phyloP scores from a whole-genome alignment of 2,113 vertebrate genomes.

The Spea multiplicata region DNA sequence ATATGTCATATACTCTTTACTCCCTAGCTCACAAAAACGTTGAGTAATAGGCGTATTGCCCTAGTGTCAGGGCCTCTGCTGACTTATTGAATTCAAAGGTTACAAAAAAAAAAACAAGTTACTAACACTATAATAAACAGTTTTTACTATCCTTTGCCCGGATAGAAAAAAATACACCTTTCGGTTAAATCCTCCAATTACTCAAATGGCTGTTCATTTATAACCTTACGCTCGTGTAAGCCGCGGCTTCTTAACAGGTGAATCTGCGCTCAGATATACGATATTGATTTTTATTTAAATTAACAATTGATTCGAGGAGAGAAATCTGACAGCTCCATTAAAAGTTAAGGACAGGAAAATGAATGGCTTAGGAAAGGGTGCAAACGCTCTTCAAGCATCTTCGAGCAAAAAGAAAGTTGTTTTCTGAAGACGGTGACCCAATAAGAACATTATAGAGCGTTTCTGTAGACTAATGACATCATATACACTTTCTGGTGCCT shows the following conservation, averaged over 20 bases:
- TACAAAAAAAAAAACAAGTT: no score
- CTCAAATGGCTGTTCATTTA: background rate
- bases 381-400: background rate
- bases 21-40: no score
- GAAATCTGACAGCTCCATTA: constrained; percentile 38
- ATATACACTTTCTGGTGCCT: background rate
- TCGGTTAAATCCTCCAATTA: background rate
- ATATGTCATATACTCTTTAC: no score
- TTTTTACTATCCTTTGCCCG: background rate
- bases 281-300: constrained; percentile 43
- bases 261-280: background rate
- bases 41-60: no score
- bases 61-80: no score
- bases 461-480: background rate
- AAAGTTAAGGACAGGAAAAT: background rate
- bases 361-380: background rate
- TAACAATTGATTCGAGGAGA: constrained; percentile 32
- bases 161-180: background rate
- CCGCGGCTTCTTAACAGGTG: background rate
- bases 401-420: background rate
- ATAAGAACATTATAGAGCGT: background rate
- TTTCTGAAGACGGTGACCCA: background rate
- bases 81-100: no score
- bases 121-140: background rate
- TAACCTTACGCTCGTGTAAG: background rate